Evolutionary conservation across 2,797 vertebrate species (phyloP).

Genomic region (Tachyglossus aculeatus): DNA sequence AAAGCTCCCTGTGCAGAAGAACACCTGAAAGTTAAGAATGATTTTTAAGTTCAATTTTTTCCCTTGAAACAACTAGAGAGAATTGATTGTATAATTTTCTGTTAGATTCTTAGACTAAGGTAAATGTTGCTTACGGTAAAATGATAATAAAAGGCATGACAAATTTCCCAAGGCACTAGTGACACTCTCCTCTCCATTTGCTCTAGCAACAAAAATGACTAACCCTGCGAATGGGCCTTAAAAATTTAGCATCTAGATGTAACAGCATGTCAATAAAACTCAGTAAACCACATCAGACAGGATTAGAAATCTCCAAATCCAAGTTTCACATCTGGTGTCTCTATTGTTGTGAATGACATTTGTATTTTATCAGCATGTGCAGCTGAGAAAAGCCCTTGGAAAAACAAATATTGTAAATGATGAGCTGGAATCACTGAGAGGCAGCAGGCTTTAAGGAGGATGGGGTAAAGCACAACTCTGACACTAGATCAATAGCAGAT

Average conservation of each 20-base stretch:
- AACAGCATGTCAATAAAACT: constrained; percentile 23
- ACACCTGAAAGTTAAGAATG: too few relatives aligned
- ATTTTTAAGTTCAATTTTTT: too few relatives aligned
- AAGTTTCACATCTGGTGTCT: constrained; percentile 17
- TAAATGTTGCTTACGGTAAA: constrained; percentile 7
- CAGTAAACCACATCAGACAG: constrained; percentile 19
- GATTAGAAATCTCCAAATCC: constrained; percentile 12
- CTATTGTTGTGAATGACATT: not conserved
- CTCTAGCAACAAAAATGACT: constrained; percentile 7
- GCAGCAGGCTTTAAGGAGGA: not conserved
- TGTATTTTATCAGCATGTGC: not conserved
- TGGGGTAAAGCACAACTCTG: not conserved
- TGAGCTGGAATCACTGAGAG: not conserved
- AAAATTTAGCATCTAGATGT: not conserved
- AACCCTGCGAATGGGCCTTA: constrained; percentile 12
- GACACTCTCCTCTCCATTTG: not conserved
- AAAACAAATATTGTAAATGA: not conserved
- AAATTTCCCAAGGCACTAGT: not conserved
- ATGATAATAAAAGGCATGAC: constrained; percentile 12
- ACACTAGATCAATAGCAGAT: not conserved
- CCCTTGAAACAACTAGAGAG: constrained; percentile 23
- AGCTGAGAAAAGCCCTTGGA: not conserved
- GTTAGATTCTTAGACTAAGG: constrained; percentile 8
- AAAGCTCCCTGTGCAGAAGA: too few relatives aligned
- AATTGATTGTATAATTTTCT: constrained; percentile 28